A percentile compares a stretch with the other conserved stretches of the same genome.
Evolutionary conservation across 2,113 vertebrate genomes (phyloP).

Genomic region (Gobio gobio): DNA sequence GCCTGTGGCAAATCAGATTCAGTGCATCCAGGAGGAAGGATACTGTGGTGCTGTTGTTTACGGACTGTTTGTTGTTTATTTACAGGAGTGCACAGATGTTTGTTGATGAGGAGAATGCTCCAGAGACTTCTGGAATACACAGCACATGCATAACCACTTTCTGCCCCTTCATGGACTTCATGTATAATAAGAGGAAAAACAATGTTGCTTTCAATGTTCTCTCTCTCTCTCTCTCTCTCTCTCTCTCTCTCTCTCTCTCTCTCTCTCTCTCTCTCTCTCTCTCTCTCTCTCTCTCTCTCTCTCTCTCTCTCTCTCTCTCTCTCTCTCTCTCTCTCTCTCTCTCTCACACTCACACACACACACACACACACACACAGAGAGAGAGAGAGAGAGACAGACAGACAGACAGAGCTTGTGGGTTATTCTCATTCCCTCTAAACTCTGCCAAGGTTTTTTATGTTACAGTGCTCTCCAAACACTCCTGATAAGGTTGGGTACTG

Average conservation of each 20-base stretch:
- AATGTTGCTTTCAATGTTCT: background rate
- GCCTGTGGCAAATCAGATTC: slow-evolving; percentile 26
- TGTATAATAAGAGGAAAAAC: slow-evolving; percentile 24
- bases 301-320: background rate
- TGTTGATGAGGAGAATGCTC: slow-evolving; percentile 27
- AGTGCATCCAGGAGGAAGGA: background rate
- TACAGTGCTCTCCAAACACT: background rate
- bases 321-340: background rate
- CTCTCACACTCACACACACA: background rate
- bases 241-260: too few relatives aligned
- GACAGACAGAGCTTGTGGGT: background rate
- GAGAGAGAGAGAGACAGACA: too few relatives aligned
- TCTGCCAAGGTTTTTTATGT: slow-evolving; percentile 19
- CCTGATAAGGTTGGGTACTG: background rate
- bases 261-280: too few relatives aligned
- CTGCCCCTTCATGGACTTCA: background rate
- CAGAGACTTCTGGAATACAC: background rate
- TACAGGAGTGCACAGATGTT: slow-evolving; percentile 36
- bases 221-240: too few relatives aligned
- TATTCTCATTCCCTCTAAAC: background rate
- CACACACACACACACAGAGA: background rate
- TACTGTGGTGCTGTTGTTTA: slow-evolving; percentile 15
- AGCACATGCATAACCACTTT: background rate
- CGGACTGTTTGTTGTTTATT: slow-evolving; percentile 16
- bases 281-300: too few relatives aligned